Percentiles rank a stretch among this genome's conserved stretches.
phyloP scores from a whole-genome alignment of 2,113 vertebrate genomes.

The Gallinago media region DNA sequence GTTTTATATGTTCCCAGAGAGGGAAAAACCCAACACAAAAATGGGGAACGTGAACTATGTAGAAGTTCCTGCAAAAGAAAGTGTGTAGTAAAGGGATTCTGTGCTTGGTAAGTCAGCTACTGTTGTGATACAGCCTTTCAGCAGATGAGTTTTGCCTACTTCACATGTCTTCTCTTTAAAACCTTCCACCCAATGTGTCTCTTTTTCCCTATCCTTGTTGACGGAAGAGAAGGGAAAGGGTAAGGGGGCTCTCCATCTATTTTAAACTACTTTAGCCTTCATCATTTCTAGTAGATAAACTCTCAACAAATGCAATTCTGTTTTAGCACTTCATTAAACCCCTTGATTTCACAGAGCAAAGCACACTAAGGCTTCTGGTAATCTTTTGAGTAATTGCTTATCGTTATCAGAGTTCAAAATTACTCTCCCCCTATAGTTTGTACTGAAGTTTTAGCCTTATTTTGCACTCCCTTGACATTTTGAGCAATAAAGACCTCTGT shows the following conservation, averaged over 20 bases:
- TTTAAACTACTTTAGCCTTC: not conserved
- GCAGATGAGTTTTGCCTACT: not conserved
- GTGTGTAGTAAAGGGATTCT: not conserved
- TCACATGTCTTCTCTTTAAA: not conserved
- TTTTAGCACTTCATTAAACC: not conserved
- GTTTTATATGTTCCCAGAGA: not conserved
- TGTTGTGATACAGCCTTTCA: not conserved
- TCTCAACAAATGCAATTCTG: not conserved
- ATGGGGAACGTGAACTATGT: not conserved
- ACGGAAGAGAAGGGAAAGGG: not conserved
- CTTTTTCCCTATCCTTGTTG: not conserved
- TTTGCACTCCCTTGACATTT: not conserved
- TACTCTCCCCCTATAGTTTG: not conserved
- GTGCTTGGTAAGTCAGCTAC: not conserved
- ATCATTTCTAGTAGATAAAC: not conserved
- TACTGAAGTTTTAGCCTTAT: not conserved
- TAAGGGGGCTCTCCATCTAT: not conserved
- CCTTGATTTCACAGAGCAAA: not conserved
- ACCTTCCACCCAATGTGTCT: not conserved
- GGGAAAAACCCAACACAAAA: not conserved
- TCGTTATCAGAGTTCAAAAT: not conserved
- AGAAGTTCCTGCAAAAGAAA: not conserved
- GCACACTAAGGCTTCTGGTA: not conserved
- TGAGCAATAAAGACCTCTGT: not conserved
- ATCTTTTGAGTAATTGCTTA: not conserved